Percentiles rank a stretch among this genome's conserved stretches.
phyloP scores from a whole-genome alignment of 1,140 invertebrate genomes.

The Nautilus pompilius region DNA sequence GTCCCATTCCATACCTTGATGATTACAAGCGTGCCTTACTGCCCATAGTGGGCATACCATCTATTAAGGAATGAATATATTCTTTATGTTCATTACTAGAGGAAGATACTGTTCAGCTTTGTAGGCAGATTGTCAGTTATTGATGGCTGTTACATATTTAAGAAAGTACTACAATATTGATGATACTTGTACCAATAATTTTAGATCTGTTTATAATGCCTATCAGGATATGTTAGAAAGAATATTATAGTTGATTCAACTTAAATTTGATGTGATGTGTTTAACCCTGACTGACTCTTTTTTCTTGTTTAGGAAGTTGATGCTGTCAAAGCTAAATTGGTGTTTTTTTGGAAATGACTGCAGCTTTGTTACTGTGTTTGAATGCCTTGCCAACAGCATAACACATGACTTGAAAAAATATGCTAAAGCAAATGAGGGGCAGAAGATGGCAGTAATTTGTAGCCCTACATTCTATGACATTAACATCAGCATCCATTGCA shows the following conservation, averaged over 20 bases:
- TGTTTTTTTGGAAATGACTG: slow-evolving; percentile 35
- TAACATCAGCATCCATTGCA: slow-evolving; percentile 21
- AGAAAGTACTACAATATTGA: too few relatives aligned
- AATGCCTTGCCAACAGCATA: slow-evolving; percentile 23
- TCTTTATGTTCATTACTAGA: too few relatives aligned
- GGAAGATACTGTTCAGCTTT: too few relatives aligned
- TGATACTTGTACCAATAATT: not conserved
- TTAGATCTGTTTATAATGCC: not conserved
- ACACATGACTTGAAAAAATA: slow-evolving; percentile 11
- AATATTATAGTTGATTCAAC: not conserved
- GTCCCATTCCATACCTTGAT: too few relatives aligned
- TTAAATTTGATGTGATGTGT: slow-evolving; percentile 23
- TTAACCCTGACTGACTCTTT: slow-evolving; percentile 11
- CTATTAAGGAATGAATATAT: too few relatives aligned
- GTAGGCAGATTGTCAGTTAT: too few relatives aligned
- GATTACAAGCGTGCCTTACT: too few relatives aligned
- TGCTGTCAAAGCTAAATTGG: slow-evolving; percentile 47
- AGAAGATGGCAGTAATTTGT: not conserved
- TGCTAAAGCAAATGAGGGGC: not conserved
- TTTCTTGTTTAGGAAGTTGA: slow-evolving; percentile 28
- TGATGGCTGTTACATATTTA: too few relatives aligned
- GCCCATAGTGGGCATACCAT: too few relatives aligned
- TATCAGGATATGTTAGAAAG: not conserved
- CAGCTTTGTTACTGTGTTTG: slow-evolving; percentile 25
- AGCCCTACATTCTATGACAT: slow-evolving; percentile 18